Base-by-base conservation (phyloP, 2,888 invertebrate genomes). In the Lycaena phlaeas region DNA sequence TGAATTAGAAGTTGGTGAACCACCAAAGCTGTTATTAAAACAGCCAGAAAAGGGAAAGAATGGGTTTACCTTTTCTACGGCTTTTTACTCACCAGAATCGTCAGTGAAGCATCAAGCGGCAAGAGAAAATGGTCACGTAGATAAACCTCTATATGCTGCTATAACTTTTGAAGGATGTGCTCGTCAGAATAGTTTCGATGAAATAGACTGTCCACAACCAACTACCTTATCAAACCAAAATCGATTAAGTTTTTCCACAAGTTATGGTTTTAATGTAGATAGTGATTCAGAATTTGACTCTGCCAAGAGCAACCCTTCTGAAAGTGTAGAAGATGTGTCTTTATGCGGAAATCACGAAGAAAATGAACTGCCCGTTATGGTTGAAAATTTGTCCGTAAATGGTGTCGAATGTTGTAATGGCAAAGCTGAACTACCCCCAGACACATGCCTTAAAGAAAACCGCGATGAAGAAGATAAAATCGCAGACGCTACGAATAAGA, bases 11-110 rank as follows among this genome's bases (percentile, higher is more conserved):
- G 72, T 64, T 53, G 72, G 70, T 41, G 77, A 71, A 27, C 70
- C 63, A 45, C 62, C 58, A 12, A 71, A 71, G 49, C 57, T 63
- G 22, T 57, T 72, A 48, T 48, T 73, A 36, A 72, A 72, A 41
- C 53, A 88, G 71, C 59, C 86, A 2, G 88, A 87, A 48, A 86
- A 73, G 55, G 62, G 64, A 27, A 76, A 55, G 64, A 87, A 87
- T 53, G 87, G 87, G 36, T 76, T 84, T 46, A 71, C 57, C 51
- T 79, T 78, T 52, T 68, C 78, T 10, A 69, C 77, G 7, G 64
- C 73, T 9, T 81, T 82, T 56, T 81, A 68, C 44, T 67, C 76
- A 7, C 34, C 34, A 26, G 81, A 84, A 11, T 69, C 78, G 36
- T 77, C 85, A 36, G 71, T 84, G 15, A 81, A 82, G 64, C 48